Percentiles rank a stretch among this genome's conserved stretches.
These are phyloP conservation scores for Manis crassicaudata DNA, from an alignment of 2,797 vertebrate genomes.

Conservation along the genomic window DNA sequence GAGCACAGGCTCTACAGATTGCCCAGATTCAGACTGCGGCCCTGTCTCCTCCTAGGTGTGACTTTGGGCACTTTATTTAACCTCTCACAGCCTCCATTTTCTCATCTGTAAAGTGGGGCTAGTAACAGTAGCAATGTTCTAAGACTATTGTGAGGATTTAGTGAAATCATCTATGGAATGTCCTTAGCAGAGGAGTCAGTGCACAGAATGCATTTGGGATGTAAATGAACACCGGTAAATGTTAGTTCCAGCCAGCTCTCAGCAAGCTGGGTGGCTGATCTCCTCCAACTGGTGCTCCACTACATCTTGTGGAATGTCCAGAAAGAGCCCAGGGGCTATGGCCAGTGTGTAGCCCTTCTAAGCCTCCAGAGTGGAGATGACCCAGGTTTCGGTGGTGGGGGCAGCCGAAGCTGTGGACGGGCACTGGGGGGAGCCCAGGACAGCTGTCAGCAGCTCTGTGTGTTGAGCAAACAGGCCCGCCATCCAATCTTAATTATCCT, in stretches of 20 bases:
- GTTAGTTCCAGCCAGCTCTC: background rate
- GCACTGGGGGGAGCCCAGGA: background rate
- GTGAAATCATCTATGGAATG: background rate
- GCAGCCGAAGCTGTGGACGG: background rate
- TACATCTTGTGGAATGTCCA: background rate
- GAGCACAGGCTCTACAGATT: background rate
- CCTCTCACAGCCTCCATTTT: background rate
- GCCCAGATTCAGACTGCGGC: background rate
- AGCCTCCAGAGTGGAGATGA: background rate
- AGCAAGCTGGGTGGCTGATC: background rate
- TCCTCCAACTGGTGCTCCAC: background rate
- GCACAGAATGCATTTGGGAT: background rate
- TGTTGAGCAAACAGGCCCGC: constrained; percentile 65
- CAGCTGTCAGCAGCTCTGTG: constrained; percentile 12
- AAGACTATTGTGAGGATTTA: background rate
- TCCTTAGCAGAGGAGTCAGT: background rate
- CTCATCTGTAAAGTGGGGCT: background rate
- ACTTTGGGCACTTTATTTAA: background rate
- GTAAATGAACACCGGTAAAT: background rate
- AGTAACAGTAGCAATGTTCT: background rate
- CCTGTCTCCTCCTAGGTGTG: background rate
- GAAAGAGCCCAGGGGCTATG: background rate
- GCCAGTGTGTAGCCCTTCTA: background rate
- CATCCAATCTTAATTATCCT: constrained; percentile 68
- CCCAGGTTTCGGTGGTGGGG: background rate